Evolutionary conservation across 1,140 invertebrate species (phyloP).

Genomic region (Tetranychus urticae): DNA sequence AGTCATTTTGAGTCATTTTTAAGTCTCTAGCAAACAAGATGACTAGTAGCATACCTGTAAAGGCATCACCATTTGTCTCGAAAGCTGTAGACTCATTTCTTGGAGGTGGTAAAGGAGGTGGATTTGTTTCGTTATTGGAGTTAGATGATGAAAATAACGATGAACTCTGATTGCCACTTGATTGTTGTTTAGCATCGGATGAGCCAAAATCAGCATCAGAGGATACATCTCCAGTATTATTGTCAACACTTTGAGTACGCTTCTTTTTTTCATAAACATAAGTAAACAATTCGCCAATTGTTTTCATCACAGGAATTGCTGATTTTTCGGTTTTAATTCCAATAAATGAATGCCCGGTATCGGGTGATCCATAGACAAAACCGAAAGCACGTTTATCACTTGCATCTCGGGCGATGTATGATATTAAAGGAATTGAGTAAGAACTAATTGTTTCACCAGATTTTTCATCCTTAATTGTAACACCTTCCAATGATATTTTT

Average conservation of each 20-base stretch:
- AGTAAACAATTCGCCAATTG: constrained; percentile 1
- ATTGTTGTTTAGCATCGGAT: too few relatives aligned
- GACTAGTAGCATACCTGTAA: background rate
- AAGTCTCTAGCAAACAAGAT: too few relatives aligned
- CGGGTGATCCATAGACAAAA: constrained; percentile 87
- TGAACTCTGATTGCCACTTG: too few relatives aligned
- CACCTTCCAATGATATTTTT: constrained; percentile 82
- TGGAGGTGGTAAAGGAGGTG: too few relatives aligned
- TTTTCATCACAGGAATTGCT: constrained; percentile 18
- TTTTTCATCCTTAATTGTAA: constrained; percentile 34
- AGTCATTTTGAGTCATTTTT: too few relatives aligned
- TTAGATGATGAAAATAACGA: too few relatives aligned
- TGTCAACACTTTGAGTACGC: background rate
- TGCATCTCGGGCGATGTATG: constrained; percentile 94
- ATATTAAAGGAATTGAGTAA: constrained; percentile 93
- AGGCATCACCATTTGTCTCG: background rate
- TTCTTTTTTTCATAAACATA: constrained; percentile 2
- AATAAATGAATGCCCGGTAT: constrained; percentile 87
- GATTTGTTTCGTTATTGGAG: too few relatives aligned
- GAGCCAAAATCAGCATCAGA: background rate
- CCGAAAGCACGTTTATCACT: constrained; percentile 88
- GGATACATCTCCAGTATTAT: background rate
- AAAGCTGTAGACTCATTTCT: background rate
- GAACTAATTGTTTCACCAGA: constrained; percentile 58
- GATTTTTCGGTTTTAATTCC: constrained; percentile 98